Evolutionary conservation across 2,113 vertebrate species (phyloP).

Genomic region (Aegotheles bennettii): DNA sequence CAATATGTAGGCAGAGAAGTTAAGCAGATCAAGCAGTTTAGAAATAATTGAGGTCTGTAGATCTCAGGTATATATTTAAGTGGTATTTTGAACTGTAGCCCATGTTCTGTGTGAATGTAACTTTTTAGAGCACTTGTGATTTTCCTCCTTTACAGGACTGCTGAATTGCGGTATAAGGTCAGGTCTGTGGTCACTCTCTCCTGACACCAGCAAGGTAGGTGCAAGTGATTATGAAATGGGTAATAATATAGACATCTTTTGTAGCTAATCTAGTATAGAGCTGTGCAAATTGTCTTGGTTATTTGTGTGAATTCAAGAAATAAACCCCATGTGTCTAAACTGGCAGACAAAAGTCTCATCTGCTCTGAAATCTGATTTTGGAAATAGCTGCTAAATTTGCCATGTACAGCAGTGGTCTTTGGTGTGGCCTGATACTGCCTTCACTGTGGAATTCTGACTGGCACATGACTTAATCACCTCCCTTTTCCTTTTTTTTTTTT

Average conservation of each 20-base stretch:
- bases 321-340: background rate
- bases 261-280: background rate
- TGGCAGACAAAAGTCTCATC: background rate
- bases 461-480: conserved; percentile 16
- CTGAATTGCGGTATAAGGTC: background rate
- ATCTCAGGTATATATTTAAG: conserved; percentile 27
- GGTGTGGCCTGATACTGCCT: background rate
- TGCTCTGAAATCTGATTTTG: background rate
- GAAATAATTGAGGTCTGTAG: conserved; percentile 27
- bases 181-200: background rate
- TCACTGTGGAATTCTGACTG: background rate
- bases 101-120: background rate
- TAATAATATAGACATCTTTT: background rate
- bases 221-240: background rate
- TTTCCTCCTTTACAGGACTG: conserved; percentile 8
- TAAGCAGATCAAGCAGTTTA: conserved; percentile 1
- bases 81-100: conserved; percentile 33
- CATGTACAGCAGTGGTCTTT: background rate
- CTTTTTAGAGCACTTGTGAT: conserved; percentile 37
- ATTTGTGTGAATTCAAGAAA: conserved; percentile 15
- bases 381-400: conserved; percentile 8
- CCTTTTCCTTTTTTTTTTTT: background rate
- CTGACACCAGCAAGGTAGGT: background rate
- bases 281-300: background rate
- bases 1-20: background rate